Base-by-base conservation (phyloP, 2,113 vertebrate species). In the Aspidoscelis tigris region DNA sequence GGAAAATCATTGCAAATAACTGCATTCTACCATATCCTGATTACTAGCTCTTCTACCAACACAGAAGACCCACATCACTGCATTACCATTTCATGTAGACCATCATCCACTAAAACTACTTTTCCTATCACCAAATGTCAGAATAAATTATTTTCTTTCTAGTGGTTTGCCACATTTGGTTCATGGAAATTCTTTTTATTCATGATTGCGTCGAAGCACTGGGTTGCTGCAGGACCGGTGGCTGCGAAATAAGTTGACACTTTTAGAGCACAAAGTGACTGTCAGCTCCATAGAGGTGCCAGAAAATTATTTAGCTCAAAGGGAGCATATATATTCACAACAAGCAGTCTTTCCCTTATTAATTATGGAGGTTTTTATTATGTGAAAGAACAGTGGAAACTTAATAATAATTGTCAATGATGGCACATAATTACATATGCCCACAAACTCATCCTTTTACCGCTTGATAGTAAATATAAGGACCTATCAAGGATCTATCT, bases 131-230 rank as follows among this genome's bases (percentile, higher is more conserved):
- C 50, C 58, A 81, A 86, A 64, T 82, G 73, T 91, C 88, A 88
- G 75, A 87, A 22, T 81, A 82, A 81, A 76, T 93, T 72, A 16
- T 85, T 33, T 80, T 76, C 81, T 89, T 53, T 41, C 78, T 55
- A 43, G 43, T 4, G 7, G 47, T 24, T 83, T 90, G 87, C n/a
- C 41, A 72, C 1, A 78, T 81, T 82, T 93, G 84, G 26, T 78
- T 71, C 68, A 69, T 88, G 39, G 80, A 90, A 93, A 71, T 43
- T 7, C 26, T 50, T 84, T 85, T 85, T 75, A 82, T 88, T 91
- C 87, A 85, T 83, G 76, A 80, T 6, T 26, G 10, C 78, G 76
- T 64, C 43, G 76, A 89, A 82, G 84, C 91, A 18, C 44, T 84
- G 83, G 84, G 73, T 83, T 80, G 33, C 50, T 16, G 18, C 33